A percentile compares a stretch with the other conserved stretches of the same genome.
phyloP scores from a whole-genome alignment of 2,797 vertebrate genomes.

The Emydoidea blandingii region DNA sequence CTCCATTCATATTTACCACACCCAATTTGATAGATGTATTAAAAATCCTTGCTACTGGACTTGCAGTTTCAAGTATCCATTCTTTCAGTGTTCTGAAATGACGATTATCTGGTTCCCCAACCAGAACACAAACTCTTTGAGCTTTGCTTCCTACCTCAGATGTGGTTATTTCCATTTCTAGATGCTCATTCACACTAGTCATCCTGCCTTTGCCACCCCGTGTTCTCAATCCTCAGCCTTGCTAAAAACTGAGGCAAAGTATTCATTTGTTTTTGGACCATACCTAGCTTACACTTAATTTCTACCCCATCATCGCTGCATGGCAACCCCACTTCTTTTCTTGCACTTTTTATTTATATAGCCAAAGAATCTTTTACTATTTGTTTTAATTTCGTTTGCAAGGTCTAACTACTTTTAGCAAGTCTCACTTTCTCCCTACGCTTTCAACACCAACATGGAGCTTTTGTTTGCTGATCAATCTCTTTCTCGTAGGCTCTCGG shows the following conservation, averaged over 20 bases:
- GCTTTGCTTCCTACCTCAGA: neutral
- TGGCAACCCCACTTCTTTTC: neutral
- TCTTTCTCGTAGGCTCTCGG: too few relatives aligned
- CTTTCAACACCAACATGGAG: too few relatives aligned
- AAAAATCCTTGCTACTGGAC: neutral
- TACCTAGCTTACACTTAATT: neutral
- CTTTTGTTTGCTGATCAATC: too few relatives aligned
- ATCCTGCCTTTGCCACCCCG: neutral
- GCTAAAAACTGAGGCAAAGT: neutral
- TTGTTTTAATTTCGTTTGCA: constrained; percentile 36
- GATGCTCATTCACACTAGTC: neutral
- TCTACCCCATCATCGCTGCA: neutral
- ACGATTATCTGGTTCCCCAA: neutral
- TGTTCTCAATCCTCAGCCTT: neutral
- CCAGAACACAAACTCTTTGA: neutral
- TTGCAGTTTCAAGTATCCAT: neutral
- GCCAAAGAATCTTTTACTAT: too few relatives aligned
- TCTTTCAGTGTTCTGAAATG: neutral
- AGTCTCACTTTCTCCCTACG: neutral
- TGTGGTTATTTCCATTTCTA: neutral
- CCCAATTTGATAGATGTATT: neutral
- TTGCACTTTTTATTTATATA: neutral
- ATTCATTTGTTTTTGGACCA: neutral
- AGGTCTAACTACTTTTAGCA: constrained; percentile 46
- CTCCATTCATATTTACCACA: too few relatives aligned